These are phyloP conservation scores for Panonychus citri DNA, from an alignment of 1,140 invertebrate genomes.

Conservation along the genomic window DNA sequence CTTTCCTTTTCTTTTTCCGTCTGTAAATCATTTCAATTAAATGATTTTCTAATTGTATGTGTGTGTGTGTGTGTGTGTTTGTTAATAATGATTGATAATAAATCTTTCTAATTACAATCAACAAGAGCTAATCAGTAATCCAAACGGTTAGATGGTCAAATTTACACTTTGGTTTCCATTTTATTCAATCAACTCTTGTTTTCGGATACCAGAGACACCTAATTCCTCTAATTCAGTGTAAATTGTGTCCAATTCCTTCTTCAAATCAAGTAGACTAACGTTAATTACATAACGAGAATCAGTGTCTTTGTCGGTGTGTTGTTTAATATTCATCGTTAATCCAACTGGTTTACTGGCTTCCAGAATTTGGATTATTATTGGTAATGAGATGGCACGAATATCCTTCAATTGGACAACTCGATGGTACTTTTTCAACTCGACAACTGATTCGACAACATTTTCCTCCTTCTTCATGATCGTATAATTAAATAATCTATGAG, in stretches of 20 bases:
- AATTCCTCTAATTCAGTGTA: too few species aligned
- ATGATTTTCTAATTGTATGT: too few species aligned
- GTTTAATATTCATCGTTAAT: conserved; percentile 36
- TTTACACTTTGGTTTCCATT: too few species aligned
- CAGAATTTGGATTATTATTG: conserved; percentile 40
- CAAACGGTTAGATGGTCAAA: too few species aligned
- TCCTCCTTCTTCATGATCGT: background rate
- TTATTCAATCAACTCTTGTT: too few species aligned
- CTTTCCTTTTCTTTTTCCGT: too few species aligned
- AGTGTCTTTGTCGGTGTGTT: conserved; percentile 32
- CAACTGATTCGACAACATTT: conserved; percentile 29
- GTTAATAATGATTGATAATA: too few species aligned
- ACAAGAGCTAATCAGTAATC: too few species aligned
- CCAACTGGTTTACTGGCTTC: conserved; percentile 46
- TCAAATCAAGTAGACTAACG: conserved; percentile 41
- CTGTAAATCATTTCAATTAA: too few species aligned
- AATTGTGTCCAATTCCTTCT: conserved; percentile 27
- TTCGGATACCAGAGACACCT: too few species aligned
- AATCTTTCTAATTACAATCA: too few species aligned
- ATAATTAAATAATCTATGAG: conserved; percentile 2
- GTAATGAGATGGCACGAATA: conserved; percentile 28
- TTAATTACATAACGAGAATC: conserved; percentile 46
- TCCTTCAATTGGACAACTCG: conserved; percentile 42
- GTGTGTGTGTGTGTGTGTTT: too few species aligned
- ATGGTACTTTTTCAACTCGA: conserved; percentile 45